phyloP scores from a whole-genome alignment of 1,140 invertebrate species.

The Nilaparvata lugens region DNA sequence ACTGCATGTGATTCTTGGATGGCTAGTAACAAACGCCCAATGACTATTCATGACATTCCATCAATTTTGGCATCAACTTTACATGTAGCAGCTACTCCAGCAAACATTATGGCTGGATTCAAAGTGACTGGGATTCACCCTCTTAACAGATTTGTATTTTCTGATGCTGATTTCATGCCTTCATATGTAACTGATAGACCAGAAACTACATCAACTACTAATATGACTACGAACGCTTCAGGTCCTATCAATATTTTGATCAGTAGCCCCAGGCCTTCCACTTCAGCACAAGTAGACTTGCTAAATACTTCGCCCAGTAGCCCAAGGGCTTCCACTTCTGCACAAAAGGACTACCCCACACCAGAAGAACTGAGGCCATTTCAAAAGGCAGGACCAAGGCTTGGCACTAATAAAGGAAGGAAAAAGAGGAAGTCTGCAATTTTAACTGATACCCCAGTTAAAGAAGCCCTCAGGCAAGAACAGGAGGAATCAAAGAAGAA shows the following conservation, averaged over 20 bases:
- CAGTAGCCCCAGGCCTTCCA: not conserved
- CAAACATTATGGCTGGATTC: too few relatives aligned
- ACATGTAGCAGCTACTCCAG: too few relatives aligned
- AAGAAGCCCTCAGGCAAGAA: slow-evolving; percentile 9
- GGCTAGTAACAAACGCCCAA: too few relatives aligned
- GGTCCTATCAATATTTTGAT: not conserved
- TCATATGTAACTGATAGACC: too few relatives aligned
- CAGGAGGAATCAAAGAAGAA: slow-evolving; percentile 10
- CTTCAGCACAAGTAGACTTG: not conserved
- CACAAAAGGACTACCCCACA: slow-evolving; percentile 3
- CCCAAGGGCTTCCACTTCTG: not conserved
- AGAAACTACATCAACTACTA: slow-evolving; percentile 3
- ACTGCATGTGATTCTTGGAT: too few relatives aligned
- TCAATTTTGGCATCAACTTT: too few relatives aligned
- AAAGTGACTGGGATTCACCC: too few relatives aligned
- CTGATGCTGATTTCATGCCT: too few relatives aligned
- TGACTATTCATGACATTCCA: too few relatives aligned
- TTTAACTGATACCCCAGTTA: slow-evolving; percentile 13
- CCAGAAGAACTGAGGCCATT: slow-evolving; percentile 14
- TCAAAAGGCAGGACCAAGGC: slow-evolving; percentile 9
- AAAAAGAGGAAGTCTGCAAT: slow-evolving; percentile 4
- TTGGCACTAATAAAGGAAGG: not conserved
- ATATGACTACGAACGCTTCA: slow-evolving; percentile 8
- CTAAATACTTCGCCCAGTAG: not conserved
- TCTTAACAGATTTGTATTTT: too few relatives aligned